phyloP scores from a whole-genome alignment of 2,888 invertebrate species.

The Seira musarum region DNA sequence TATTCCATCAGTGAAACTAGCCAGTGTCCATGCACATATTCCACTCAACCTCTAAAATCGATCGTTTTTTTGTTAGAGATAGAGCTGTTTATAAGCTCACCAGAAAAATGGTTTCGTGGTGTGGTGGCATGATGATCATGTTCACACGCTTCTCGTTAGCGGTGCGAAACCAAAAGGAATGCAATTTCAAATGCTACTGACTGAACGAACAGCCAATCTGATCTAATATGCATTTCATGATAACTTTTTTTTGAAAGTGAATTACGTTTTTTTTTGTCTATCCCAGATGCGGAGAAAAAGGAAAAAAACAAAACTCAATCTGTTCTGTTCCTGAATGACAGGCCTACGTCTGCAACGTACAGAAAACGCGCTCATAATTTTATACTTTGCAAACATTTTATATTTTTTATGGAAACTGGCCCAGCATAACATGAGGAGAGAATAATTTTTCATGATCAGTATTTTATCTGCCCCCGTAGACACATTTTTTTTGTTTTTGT shows the following conservation, averaged over 20 bases:
- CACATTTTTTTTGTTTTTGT: background rate
- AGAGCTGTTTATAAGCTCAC: background rate
- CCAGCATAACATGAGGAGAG: background rate
- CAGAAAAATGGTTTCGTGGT: background rate
- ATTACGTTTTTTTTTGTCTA: background rate
- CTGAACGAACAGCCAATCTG: no score
- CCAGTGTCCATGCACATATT: background rate
- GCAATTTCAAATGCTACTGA: background rate
- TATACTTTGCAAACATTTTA: background rate
- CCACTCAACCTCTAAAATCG: no score
- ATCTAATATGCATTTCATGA: background rate
- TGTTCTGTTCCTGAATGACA: background rate
- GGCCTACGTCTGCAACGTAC: background rate
- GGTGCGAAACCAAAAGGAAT: background rate
- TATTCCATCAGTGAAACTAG: background rate
- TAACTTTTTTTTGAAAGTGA: background rate
- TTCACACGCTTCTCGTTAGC: background rate
- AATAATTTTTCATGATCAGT: background rate
- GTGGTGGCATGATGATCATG: background rate
- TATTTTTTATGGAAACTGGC: background rate
- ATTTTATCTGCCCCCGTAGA: background rate
- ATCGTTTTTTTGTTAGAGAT: background rate
- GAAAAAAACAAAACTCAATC: background rate
- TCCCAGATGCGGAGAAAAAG: background rate
- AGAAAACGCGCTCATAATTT: background rate